Conservation (phyloP, 2,113 vertebrate species). For the Haplochromis burtoni region DNA sequence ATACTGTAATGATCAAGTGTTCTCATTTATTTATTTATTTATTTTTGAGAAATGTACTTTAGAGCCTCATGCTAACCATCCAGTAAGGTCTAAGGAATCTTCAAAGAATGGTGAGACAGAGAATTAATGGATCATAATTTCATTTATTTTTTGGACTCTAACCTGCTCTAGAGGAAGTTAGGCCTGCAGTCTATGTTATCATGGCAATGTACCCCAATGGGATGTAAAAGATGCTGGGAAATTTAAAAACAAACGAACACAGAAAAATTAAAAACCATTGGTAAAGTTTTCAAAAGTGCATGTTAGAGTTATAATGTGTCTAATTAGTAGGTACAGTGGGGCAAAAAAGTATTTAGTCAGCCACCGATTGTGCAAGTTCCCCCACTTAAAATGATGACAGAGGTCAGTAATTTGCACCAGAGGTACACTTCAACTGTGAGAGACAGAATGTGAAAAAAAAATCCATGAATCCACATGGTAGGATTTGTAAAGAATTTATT, state of each 20-base stretch:
- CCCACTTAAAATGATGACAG: no score
- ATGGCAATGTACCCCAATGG: not conserved
- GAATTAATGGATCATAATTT: not conserved
- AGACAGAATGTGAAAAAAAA: no score
- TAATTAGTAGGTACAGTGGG: not conserved
- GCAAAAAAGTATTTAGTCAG: no score
- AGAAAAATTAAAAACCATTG: not conserved
- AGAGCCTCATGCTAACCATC: not conserved
- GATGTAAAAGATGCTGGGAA: not conserved
- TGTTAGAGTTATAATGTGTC: not conserved
- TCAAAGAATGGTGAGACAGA: not conserved
- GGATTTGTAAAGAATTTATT: no score
- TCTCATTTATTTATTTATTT: not conserved
- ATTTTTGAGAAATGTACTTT: not conserved
- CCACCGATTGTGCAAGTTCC: no score
- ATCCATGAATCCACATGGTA: no score
- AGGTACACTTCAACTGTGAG: no score
- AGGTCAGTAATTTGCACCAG: no score
- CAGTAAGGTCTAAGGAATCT: not conserved
- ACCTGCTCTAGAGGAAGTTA: not conserved
- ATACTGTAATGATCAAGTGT: not conserved
- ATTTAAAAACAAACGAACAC: not conserved
- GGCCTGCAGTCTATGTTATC: not conserved
- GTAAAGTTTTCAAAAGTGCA: not conserved
- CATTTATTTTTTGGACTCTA: not conserved